phyloP scores from a whole-genome alignment of 2,113 vertebrate genomes.

The Brachirus orientalis region DNA sequence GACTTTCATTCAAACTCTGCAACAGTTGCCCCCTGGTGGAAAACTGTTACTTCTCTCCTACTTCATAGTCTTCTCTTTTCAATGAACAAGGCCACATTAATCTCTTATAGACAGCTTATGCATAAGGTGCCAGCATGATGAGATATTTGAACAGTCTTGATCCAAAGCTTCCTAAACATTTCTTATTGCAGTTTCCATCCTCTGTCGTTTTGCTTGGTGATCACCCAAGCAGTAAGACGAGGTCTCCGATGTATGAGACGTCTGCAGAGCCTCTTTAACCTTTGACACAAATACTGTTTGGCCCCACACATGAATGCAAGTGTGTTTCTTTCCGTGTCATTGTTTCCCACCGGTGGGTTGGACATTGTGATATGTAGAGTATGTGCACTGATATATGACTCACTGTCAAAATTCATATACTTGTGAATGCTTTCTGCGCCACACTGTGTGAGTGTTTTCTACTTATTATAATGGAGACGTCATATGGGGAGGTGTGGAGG shows the following conservation, averaged over 20 bases:
- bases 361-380: conserved; percentile 56
- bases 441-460: conserved; percentile 60
- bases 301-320: conserved; percentile 29
- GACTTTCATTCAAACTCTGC: too few species aligned
- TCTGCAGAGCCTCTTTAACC: conserved; percentile 18
- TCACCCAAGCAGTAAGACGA: not conserved
- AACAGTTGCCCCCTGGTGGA: too few species aligned
- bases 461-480: conserved; percentile 68
- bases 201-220: not conserved
- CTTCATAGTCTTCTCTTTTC: too few species aligned
- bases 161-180: not conserved
- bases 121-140: not conserved
- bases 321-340: conserved; percentile 36
- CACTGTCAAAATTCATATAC: conserved; percentile 61
- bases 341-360: conserved; percentile 52
- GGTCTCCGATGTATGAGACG: not conserved
- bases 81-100: too few species aligned
- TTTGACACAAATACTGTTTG: conserved; percentile 50
- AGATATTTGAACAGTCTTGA: conserved; percentile 2
- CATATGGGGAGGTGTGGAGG: conserved; percentile 56
- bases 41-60: too few species aligned
- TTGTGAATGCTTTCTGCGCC: conserved; percentile 42
- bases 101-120: too few species aligned
- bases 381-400: conserved; percentile 62
- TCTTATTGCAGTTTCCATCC: not conserved